Evolutionary conservation across 1,140 invertebrate genomes (phyloP), one percentile per base, ranked within the genome.

Genomic region (Zaprionus capensis): DNA sequence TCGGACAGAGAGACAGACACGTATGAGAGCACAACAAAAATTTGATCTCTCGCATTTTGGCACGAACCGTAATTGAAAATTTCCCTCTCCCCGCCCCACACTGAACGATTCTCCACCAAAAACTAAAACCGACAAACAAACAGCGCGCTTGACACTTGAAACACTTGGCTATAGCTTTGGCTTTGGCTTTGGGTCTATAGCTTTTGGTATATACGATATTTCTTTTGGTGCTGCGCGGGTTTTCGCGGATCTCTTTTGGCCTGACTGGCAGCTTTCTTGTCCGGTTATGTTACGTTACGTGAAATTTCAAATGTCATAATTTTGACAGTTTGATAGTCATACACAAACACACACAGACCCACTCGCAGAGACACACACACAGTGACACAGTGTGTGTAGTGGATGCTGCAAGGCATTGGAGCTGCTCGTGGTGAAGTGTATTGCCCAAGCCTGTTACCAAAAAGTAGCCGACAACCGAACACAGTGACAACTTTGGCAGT

Each of bases 301-400:
- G 80, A 91, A 91, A 91, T 84, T 85, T 91, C 81, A 91, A 90
- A 91, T 91, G 90, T 91, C 85, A 91, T 90, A 86, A 83, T 91
- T 91, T 85, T 91, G 90, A 91, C 90, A 91, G 91, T 81, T 88
- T 91, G 91, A 90, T 90, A 81, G 90, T 82, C 76, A 66, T 44
- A 83, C 71, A 78, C 53, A 73, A 49, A 71, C 51, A 75, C 62
- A 74, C 38, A 67, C 49, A 71, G 38, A 68, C 20, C 24, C 24
- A 26, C 57, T 63, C 20, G 63, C 63, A 71, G 31, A 64, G 31
- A 51, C 14, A 49, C 9, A 59, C 53, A 63, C 63, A 67, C 20
- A 56, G 41, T 64, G 24, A 62, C 11, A 70, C 36, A n/a, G 44
- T 49, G 55, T 67, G 57, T 22, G 28, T 56, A 38, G 49, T 58